Conservation (phyloP, 2,113 vertebrate genomes). For the Pungitius pungitius region DNA sequence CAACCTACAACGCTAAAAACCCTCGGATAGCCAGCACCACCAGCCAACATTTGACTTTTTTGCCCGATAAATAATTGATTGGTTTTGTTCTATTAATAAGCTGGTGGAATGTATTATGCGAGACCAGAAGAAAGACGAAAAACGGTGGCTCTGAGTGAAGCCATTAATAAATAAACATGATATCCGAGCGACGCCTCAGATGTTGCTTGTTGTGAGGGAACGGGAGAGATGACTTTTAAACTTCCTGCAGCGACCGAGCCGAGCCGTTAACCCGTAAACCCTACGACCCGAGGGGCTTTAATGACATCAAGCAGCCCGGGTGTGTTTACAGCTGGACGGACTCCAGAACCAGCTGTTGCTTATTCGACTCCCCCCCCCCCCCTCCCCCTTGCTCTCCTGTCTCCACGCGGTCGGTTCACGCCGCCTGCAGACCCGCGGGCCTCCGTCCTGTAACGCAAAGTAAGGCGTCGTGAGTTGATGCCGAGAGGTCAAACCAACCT, state of each 20-base stretch:
- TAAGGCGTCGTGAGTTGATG: slow-evolving; percentile 8
- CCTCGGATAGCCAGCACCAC: too few species aligned
- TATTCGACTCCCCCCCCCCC: background rate
- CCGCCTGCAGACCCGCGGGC: slow-evolving; percentile 3
- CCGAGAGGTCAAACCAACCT: slow-evolving; percentile 38
- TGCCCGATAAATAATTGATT: slow-evolving; percentile 1
- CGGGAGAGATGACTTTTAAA: slow-evolving; percentile 36
- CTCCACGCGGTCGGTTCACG: slow-evolving; percentile 24
- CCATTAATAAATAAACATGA: slow-evolving; percentile 9
- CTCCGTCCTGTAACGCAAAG: slow-evolving; percentile 1
- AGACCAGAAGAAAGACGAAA: slow-evolving; percentile 4
- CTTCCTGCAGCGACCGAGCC: slow-evolving; percentile 24
- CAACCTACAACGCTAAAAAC: too few species aligned
- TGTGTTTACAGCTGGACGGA: slow-evolving; percentile 27
- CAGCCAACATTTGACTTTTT: background rate
- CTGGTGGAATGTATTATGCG: background rate
- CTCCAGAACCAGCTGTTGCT: slow-evolving; percentile 53
- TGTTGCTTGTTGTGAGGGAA: slow-evolving; percentile 15
- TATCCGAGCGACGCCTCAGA: slow-evolving; percentile 8
- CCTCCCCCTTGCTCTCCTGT: background rate
- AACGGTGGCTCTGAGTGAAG: slow-evolving; percentile 3
- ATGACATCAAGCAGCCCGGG: slow-evolving; percentile 61
- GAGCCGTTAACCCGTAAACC: slow-evolving; percentile 47
- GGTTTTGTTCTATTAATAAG: background rate
- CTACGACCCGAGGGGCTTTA: slow-evolving; percentile 60